Base-by-base conservation (phyloP, 2,888 invertebrate genomes). In the Hetaerina titia region DNA sequence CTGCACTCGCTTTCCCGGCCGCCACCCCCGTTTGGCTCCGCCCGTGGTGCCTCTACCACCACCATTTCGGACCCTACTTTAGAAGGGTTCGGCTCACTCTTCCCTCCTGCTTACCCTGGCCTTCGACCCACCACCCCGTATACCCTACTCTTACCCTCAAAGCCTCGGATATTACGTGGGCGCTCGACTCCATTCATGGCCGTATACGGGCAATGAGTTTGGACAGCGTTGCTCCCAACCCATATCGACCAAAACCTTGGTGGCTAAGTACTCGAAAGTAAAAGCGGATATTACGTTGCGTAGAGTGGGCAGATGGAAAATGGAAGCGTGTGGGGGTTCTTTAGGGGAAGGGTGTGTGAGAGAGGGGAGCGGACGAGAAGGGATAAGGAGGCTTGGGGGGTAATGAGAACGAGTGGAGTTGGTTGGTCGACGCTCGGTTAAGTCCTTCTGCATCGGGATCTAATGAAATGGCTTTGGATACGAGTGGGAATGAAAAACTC, bases 131-230 rank as follows among this genome's bases (percentile, higher is more conserved):
- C 81, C 81, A 15, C 81, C 2, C 31, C n/a, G 31, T 17, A 45
- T 45, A 45, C 45, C 45, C 45, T 45, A 45, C 45, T 45, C 45
- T 17, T 11, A 11, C 60, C 0, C 60, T 8, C 25, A 92, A 92
- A 92, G 92, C 92, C 92, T n/a, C 56, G 56, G 69, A 92, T 92
- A 92, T 92, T 92, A 92, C 92, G 69, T 31, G 63, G 64, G n/a
- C 25, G 81, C 6, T 31, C 81, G 64, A 56, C 89, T 69, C 56
- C 92, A 92, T 92, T 92, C 92, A 57, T 60, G 64, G 57, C n/a
- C 45, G 69, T 22, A 92, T 17, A 74, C 92, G 69, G 69, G 92
- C 57, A 92, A 92, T 92, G 92, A 92, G 92, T 92, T 92, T 92
- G 92, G 64, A 64, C 56, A 92, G 69, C 64, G 74, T 74, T 74